Evolutionary conservation across 2,888 invertebrate species (phyloP), one percentile per base, ranked within the genome.

Genomic region (Andricus curvator): DNA sequence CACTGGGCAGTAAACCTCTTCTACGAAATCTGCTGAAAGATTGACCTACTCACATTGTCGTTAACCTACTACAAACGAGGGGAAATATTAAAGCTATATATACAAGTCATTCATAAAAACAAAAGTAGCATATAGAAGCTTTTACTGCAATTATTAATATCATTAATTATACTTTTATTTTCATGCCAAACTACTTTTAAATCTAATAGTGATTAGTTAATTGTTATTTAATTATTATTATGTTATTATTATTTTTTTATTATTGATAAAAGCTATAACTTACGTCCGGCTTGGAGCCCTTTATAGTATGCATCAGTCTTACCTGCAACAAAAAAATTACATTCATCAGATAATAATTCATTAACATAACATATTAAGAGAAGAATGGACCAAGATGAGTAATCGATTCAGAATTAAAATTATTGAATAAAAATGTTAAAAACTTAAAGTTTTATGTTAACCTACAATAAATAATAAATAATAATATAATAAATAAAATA

Each of bases 321-420:
- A 77, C 77, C 77, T 77, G 64, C 9, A 77, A 77, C 62, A 77
- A 60, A 77, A 41, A 48, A 77, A 41, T 15, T 22, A 56, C 1
- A 51, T 70, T 29, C 3, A 48, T 29, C n/a, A 22, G 9, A 11
- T 15, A 22, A 13, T 5, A 1, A 41, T 41, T 22, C 0, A 67
- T 67, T 37, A 11, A n/a, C 11, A 67, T 67, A 44, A 22, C 37
- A 22, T 37, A 41, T 44, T 37, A 33, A 67, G 0, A 25, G 1
- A n/a, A 67, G n/a, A 37, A 41, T 44, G 44, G 44, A 15, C 15
- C 13, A 13, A 44, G 44, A 44, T 15, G 1, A 11, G 41, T 41
- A 41, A 2, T 37, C 8, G 37, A 5, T 37, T 37, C 37, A 37
- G 37, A 37, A 8, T 37, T 8, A 6, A 37, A 37, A 37, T 37